Evolutionary conservation across 2,797 vertebrate genomes (phyloP).

Genomic region (Phrynocephalus guinanensis): DNA sequence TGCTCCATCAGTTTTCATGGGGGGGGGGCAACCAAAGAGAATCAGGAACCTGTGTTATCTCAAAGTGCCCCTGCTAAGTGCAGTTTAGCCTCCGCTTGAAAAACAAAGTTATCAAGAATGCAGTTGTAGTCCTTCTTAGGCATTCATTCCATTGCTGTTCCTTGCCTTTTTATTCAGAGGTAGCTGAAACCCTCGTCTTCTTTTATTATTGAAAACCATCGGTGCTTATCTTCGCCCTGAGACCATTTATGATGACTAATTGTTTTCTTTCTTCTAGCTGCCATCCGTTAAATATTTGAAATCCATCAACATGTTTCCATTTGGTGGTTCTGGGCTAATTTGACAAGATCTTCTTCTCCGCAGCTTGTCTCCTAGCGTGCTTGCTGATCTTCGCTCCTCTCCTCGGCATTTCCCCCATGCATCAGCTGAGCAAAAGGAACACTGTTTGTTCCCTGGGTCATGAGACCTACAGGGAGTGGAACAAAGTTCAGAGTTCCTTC

Average conservation of each 20-base stretch:
- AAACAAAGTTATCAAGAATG: neutral
- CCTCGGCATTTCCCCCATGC: neutral
- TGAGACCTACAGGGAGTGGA: neutral
- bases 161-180: neutral
- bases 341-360: neutral
- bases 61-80: neutral
- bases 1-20: no score
- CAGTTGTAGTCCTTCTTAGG: neutral
- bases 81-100: neutral
- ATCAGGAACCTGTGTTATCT: neutral
- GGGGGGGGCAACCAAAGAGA: no score
- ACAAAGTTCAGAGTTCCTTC: neutral
- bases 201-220: neutral
- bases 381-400: neutral
- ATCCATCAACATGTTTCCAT: neutral
- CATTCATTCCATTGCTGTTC: neutral
- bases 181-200: neutral
- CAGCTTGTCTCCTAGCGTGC: neutral
- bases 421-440: neutral
- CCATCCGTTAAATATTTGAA: neutral
- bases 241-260: neutral
- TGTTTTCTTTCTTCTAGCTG: neutral
- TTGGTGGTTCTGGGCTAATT: neutral
- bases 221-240: neutral
- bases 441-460: slow-evolving; percentile 5